Evolutionary conservation across 2,888 invertebrate species (phyloP), one percentile per base, ranked within the genome.

Genomic region (Polydrusus cervinus): DNA sequence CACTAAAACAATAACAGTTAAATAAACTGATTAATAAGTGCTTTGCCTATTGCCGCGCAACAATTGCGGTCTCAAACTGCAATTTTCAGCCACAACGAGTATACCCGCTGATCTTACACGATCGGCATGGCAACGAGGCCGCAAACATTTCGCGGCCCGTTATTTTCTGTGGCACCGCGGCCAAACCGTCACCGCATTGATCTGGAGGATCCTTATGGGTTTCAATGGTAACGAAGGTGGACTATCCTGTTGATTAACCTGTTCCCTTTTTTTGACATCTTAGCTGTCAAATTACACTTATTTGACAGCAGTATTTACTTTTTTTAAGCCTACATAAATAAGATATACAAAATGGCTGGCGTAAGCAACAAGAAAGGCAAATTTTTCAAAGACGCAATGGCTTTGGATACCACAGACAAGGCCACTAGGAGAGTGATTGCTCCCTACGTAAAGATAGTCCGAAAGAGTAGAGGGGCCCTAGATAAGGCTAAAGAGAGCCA

Each of bases 351-450:
- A 38, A 62, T 62, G 62, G 62, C 62, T 10, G 43, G 20, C 9
- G 2, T 14, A 60, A 40, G n/a, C 10, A 20, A 61, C 74, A 77
- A 75, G 75, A 71, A 76, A 68, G 34, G 34, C 34, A 66, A 76
- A 65, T 20, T 78, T n/a, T 74, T 78, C 13, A 71, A 71, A 18
- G 71, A 75, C 43, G 69, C 69, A 65, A 74, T 78, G 67, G 67
- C 70, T 1, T 55, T 81, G 7, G 81, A 82, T 62, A 81, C 82
- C 71, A 82, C 89, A 13, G 90, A 90, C 80, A 89, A 88, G 80
- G 89, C 90, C 0, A 90, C 90, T 0, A 85, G 89, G 66, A 85
- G 91, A n/a, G 90, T 91, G 0, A 89, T 91, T 65, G 91, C 91
- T 0, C 91, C 91, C 0, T 91, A 90, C 79, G 90, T 87, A 11